Percentiles rank a stretch among this genome's conserved stretches.
Evolutionary conservation across 2,797 vertebrate species (phyloP).

Genomic region (Pangasius djambal): DNA sequence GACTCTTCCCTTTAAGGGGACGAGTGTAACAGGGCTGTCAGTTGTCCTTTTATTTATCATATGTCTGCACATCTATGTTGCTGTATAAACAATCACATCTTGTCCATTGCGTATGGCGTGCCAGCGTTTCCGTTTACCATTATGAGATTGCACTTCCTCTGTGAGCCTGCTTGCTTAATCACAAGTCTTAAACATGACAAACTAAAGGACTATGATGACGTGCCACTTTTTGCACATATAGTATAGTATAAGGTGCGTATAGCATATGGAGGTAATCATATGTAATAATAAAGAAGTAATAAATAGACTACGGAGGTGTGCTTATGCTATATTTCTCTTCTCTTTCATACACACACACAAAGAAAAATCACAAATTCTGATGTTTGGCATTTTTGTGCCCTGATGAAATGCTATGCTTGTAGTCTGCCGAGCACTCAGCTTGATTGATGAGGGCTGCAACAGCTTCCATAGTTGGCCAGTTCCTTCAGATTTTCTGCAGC

Average conservation of each 20-base stretch:
- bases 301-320: neutral
- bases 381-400: constrained; percentile 29
- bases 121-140: constrained; percentile 17
- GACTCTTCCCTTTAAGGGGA: neutral
- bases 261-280: neutral
- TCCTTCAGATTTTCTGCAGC: constrained; percentile 33
- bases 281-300: constrained; percentile 6
- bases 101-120: neutral
- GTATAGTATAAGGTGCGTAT: too few relatives aligned
- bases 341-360: neutral
- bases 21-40: neutral
- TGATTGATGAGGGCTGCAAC: constrained; percentile 49
- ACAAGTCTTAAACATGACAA: constrained; percentile 14
- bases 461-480: constrained; percentile 46
- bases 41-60: neutral
- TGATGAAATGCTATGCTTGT: constrained; percentile 49
- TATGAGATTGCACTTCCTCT: constrained; percentile 19
- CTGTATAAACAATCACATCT: neutral
- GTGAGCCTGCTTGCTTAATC: neutral
- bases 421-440: constrained; percentile 9
- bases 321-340: neutral
- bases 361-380: neutral
- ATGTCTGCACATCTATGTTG: neutral
- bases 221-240: neutral
- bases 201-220: neutral